Conservation (phyloP, 2,113 vertebrate genomes). For the Cygnus atratus region DNA sequence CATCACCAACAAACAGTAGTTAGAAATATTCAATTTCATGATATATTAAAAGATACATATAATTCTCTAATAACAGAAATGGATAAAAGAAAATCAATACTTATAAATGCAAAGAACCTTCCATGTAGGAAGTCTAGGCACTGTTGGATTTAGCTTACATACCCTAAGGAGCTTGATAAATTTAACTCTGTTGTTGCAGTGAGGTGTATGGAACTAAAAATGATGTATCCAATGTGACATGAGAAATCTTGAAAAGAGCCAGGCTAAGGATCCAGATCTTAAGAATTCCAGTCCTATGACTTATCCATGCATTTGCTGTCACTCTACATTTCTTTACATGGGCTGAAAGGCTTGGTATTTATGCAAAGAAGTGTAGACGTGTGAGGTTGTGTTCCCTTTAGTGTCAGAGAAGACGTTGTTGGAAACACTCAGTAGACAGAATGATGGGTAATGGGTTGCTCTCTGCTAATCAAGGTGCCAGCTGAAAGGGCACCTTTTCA, state of each 20-base stretch:
- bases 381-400: not conserved
- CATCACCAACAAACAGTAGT: not conserved
- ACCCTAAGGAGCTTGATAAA: not conserved
- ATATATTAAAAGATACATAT: not conserved
- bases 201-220: not conserved
- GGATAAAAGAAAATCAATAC: not conserved
- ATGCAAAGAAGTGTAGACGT: not conserved
- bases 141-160: not conserved
- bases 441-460: not conserved
- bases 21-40: not conserved
- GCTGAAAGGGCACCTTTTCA: not conserved
- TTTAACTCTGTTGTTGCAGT: not conserved
- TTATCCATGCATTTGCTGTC: not conserved
- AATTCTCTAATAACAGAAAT: not conserved
- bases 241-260: not conserved
- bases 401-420: not conserved
- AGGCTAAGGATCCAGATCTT: not conserved
- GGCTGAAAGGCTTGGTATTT: not conserved
- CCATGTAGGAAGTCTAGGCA: not conserved
- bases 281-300: not conserved
- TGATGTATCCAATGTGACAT: not conserved
- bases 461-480: not conserved
- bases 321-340: not conserved
- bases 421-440: not conserved
- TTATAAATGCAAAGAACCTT: not conserved